Evolutionary conservation across 1,140 invertebrate species (phyloP).

Genomic region (Zophobas morio): DNA sequence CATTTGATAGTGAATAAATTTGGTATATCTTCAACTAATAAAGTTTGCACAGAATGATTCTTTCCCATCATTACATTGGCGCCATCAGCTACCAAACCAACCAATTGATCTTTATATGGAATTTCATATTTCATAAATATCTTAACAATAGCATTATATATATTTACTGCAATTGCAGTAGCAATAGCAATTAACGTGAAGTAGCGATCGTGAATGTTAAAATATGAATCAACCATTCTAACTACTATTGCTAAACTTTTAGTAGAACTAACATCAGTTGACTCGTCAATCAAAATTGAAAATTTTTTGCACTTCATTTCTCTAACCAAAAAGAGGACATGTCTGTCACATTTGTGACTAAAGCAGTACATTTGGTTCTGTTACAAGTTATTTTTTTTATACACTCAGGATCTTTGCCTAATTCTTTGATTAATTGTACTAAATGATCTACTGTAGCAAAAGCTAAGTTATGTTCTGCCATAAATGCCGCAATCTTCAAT

Average conservation of each 20-base stretch:
- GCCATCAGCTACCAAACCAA: conserved; percentile 66
- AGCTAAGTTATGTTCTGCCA: conserved; percentile 55
- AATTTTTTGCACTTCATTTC: conserved; percentile 58
- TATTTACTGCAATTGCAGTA: conserved; percentile 58
- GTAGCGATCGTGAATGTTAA: conserved; percentile 61
- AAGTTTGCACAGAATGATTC: conserved; percentile 60
- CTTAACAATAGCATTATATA: conserved; percentile 56
- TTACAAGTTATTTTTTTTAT: conserved; percentile 35
- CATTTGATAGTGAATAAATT: conserved; percentile 30
- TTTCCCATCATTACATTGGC: conserved; percentile 65
- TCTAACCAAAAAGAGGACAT: conserved; percentile 3
- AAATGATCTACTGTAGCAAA: conserved; percentile 53
- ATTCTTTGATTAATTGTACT: conserved; percentile 39
- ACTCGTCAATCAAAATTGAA: conserved; percentile 64
- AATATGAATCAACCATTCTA: conserved; percentile 55
- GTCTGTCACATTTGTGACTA: conserved; percentile 45
- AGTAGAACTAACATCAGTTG: conserved; percentile 59
- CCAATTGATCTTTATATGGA: conserved; percentile 64
- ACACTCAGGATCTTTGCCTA: conserved; percentile 48
- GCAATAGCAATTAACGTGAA: conserved; percentile 58
- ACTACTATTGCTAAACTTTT: conserved; percentile 62
- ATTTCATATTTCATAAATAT: conserved; percentile 63
- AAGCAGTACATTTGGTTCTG: background rate
- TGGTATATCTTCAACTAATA: conserved; percentile 34
- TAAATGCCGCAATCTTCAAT: conserved; percentile 49